These are phyloP conservation scores for Oriolus oriolus DNA, from an alignment of 2,113 vertebrate species.

Conservation along the genomic window DNA sequence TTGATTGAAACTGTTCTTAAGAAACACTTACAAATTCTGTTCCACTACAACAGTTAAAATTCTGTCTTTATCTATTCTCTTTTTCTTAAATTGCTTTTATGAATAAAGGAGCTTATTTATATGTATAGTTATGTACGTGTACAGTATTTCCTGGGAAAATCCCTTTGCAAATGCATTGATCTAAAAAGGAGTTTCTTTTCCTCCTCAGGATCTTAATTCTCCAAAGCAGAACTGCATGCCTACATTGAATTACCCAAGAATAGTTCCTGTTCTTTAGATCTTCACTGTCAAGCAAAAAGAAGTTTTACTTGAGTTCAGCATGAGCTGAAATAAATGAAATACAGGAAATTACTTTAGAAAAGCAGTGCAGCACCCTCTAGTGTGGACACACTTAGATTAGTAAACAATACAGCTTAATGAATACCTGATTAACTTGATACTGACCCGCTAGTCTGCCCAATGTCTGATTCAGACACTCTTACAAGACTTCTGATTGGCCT, in stretches of 20 bases:
- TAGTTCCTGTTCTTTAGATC: not conserved
- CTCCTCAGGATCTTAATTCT: not conserved
- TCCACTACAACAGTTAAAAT: not conserved
- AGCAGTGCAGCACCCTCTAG: constrained; percentile 48
- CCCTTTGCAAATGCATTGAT: not conserved
- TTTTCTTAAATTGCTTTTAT: not conserved
- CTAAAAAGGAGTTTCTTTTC: not conserved
- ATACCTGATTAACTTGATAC: not conserved
- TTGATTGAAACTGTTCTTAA: not conserved
- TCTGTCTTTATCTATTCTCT: not conserved
- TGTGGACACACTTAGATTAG: not conserved
- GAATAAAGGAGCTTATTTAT: not conserved
- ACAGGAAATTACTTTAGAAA: not conserved
- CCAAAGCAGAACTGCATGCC: not conserved
- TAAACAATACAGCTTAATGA: not conserved
- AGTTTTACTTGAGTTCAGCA: not conserved
- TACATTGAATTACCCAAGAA: not conserved
- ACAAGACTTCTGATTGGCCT: not conserved
- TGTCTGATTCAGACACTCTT: not conserved
- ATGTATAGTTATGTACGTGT: not conserved
- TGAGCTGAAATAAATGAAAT: not conserved
- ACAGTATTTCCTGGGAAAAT: not conserved
- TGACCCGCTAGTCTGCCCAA: not conserved
- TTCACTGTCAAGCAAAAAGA: not conserved
- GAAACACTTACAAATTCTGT: not conserved